A percentile compares a stretch with the other conserved stretches of the same genome.
Conservation (phyloP, 2,797 vertebrate species). For the Cyprinella venusta region DNA sequence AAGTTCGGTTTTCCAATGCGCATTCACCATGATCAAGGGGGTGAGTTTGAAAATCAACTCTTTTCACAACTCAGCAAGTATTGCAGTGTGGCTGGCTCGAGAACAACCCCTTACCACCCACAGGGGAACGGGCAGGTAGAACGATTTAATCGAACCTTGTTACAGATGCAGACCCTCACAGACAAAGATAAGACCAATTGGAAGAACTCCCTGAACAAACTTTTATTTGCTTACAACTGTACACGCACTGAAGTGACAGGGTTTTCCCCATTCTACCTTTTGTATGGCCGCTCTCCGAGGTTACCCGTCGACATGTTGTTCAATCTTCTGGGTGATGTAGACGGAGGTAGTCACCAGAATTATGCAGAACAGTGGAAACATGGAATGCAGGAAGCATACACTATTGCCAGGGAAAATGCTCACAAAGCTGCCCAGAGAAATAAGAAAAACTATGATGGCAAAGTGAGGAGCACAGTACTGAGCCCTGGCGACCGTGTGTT, state of each 20-base stretch:
- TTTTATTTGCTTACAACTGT: slow-evolving; percentile 55
- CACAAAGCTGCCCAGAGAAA: neutral
- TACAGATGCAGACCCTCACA: slow-evolving; percentile 38
- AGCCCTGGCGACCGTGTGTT: slow-evolving; percentile 1
- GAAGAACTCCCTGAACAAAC: slow-evolving; percentile 46
- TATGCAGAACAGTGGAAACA: slow-evolving; percentile 39
- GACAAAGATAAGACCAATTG: slow-evolving; percentile 46
- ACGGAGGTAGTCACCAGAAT: slow-evolving; percentile 22
- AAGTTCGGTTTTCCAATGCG: slow-evolving; percentile 45
- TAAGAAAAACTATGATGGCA: slow-evolving; percentile 26
- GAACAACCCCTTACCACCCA: slow-evolving; percentile 37
- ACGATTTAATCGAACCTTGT: slow-evolving; percentile 38
- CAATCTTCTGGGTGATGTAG: neutral
- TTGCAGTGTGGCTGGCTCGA: slow-evolving; percentile 25
- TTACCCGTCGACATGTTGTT: slow-evolving; percentile 52
- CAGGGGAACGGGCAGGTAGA: slow-evolving; percentile 47
- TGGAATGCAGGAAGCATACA: slow-evolving; percentile 25
- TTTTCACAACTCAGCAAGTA: slow-evolving; percentile 29
- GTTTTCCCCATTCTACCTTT: slow-evolving; percentile 46
- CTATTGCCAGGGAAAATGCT: neutral
- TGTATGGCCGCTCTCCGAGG: slow-evolving; percentile 13
- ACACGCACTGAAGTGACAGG: slow-evolving; percentile 41
- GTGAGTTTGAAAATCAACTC: slow-evolving; percentile 46
- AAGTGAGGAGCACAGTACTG: slow-evolving; percentile 10
- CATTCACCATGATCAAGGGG: slow-evolving; percentile 41